phyloP scores from a whole-genome alignment of 2,797 vertebrate genomes.

The Dermochelys coriacea region DNA sequence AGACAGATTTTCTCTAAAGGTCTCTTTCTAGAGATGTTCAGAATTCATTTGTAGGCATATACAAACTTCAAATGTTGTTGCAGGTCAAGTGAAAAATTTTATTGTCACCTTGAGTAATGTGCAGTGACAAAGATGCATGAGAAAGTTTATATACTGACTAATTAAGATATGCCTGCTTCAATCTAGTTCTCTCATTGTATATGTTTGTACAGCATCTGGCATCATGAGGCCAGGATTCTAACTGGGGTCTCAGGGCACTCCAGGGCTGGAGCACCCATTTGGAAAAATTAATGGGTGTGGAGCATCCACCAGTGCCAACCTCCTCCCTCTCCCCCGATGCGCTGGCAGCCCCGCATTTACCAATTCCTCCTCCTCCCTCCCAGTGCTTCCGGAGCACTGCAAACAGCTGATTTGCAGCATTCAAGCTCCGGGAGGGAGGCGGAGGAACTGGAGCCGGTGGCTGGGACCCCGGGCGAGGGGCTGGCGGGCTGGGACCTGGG shows the following conservation, averaged over 20 bases:
- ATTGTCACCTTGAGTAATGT: not conserved
- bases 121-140: not conserved
- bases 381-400: too few species aligned
- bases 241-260: not conserved
- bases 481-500: too few species aligned
- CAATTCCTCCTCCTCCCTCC: too few species aligned
- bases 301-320: too few species aligned
- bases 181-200: not conserved
- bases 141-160: not conserved
- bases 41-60: not conserved
- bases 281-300: too few species aligned
- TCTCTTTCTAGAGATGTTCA: not conserved
- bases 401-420: too few species aligned
- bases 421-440: too few species aligned
- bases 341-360: too few species aligned
- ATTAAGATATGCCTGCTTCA: not conserved
- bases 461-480: too few species aligned
- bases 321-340: too few species aligned
- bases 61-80: not conserved
- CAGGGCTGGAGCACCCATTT: too few species aligned
- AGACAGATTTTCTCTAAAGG: not conserved
- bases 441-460: too few species aligned
- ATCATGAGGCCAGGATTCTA: not conserved
- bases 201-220: not conserved
- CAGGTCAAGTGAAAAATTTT: not conserved